Conservation (phyloP, 2,113 vertebrate species). For the human (Homo sapiens) region GRCh38 chr2:123589001-123589500, state of each 20-base stretch:
- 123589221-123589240: constrained; percentile 56
- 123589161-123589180: neutral
- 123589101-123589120: neutral
- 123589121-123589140: neutral
- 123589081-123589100: constrained; percentile 17
- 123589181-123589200: neutral
- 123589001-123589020: neutral
- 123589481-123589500: neutral
- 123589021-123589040: neutral
- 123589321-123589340: neutral
- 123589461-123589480: neutral
- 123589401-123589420: neutral
- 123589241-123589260: neutral
- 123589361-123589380: constrained; percentile 12
- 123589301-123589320: neutral
- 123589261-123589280: neutral
- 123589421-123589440: neutral
- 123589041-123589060: neutral
- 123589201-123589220: neutral
- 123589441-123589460: neutral
- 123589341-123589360: neutral
- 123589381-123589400: neutral
- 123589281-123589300: constrained; percentile 26
- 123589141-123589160: neutral
- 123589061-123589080: neutral